Evolutionary conservation across 1,140 invertebrate genomes (phyloP).

Genomic region (Drusus annulatus): DNA sequence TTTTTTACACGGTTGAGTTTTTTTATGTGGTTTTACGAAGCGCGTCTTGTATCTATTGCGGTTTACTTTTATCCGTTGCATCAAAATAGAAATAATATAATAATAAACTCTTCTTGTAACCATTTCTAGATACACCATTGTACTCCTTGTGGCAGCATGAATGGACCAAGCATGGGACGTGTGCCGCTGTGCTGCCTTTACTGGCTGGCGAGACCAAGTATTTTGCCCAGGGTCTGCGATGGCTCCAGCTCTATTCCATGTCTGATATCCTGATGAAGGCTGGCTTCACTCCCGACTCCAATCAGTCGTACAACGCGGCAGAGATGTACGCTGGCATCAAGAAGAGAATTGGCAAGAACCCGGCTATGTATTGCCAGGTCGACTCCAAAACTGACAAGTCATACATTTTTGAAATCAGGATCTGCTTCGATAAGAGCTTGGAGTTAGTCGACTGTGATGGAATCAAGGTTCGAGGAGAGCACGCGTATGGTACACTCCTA

Average conservation of each 20-base stretch:
- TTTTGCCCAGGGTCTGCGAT: conserved; percentile 78
- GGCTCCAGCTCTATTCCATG: conserved; percentile 78
- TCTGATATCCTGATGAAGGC: conserved; percentile 72
- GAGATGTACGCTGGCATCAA: conserved; percentile 75
- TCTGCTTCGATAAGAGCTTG: conserved; percentile 78
- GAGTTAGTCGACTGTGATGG: conserved; percentile 75
- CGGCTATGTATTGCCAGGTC: conserved; percentile 75
- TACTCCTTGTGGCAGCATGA: conserved; percentile 86
- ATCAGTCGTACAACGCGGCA: conserved; percentile 71
- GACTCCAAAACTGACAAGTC: conserved; percentile 72
- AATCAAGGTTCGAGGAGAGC: conserved; percentile 60
- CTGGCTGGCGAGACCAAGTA: conserved; percentile 82
- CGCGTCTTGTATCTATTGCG: too few species aligned
- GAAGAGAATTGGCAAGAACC: conserved; percentile 72
- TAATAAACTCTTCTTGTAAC: background rate
- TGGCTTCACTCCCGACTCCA: conserved; percentile 74
- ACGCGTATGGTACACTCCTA: conserved; percentile 67
- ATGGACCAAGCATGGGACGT: conserved; percentile 90
- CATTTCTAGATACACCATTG: conserved; percentile 66
- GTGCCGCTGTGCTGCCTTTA: conserved; percentile 75
- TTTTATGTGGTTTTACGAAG: too few species aligned
- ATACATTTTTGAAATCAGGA: conserved; percentile 77
- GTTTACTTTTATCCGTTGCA: too few species aligned
- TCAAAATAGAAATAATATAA: too few species aligned
- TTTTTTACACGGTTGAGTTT: too few species aligned